Base-by-base conservation (phyloP, 2,797 vertebrate species). In the Acipenser transmontanus region DNA sequence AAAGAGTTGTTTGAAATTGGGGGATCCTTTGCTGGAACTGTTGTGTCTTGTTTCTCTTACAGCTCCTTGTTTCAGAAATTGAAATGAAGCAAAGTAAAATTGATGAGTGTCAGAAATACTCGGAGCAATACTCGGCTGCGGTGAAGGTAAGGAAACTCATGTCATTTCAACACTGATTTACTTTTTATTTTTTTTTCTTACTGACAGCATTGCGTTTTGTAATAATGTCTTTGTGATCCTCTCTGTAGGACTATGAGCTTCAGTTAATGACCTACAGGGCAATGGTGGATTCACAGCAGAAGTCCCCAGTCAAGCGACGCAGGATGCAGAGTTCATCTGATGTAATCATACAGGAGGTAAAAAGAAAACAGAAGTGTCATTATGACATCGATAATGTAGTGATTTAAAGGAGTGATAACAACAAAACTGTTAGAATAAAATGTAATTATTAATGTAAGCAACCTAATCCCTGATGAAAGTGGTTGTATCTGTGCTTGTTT, bases 251-350 rank as follows among this genome's bases (percentile, higher is more conserved):
- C 78, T 99, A 98, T 64, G 97, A 99, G 68, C 87, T 99, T 64
- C 97, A 99, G 82, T 89, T 96, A 68, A 97, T 99, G 97, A 99
- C 96, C 11, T 99, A 98, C 81, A 92, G 95, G 85, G 96, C 97
- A 4, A 96, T 99, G 94, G 95, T 99, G 7, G 96, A 99, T 77
- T 99, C 97, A 47, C 97, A 99, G 49, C 95, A 98, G 77, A 99
- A 98, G 73, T 99, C 97, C 60, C 97, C 97, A 6, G 91, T 99
- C 49, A 99, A 99, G 81, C 93, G 95, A 54, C 87, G 94, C 56
- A 91, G 91, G 79, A 91, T 98, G 78, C 95, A 98, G 77, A 98
- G 93, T 79, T 95, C 92, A 0, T 95, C 97, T 66, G 97, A 99
- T 69, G 80, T 93, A 68, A 91, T 99, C 71, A 89, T 96, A 76